A percentile compares a stretch with the other conserved stretches of the same genome.
Evolutionary conservation across 2,113 vertebrate genomes (phyloP).

Genomic region (Mystacornis crossleyi): DNA sequence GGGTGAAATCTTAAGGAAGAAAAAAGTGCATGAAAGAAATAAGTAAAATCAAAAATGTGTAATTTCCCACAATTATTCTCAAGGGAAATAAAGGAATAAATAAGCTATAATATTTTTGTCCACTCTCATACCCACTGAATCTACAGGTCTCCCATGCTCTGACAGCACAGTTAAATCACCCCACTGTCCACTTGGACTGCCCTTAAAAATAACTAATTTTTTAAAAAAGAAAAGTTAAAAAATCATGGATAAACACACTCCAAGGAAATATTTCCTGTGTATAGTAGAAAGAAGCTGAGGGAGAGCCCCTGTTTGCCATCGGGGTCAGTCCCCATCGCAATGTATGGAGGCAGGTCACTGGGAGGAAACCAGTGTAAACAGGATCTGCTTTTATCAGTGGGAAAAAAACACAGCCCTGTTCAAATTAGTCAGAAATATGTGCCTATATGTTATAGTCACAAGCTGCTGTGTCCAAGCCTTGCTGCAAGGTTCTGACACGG

Average conservation of each 20-base stretch:
- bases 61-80: background rate
- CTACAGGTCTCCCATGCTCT: background rate
- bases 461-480: background rate
- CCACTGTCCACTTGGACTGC: background rate
- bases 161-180: background rate
- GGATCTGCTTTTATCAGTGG: slow-evolving; percentile 26
- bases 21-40: background rate
- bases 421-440: background rate
- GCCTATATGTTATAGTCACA: background rate
- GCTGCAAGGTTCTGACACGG: background rate
- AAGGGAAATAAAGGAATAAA: background rate
- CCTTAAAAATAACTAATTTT: background rate
- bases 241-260: slow-evolving; percentile 5
- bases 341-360: background rate
- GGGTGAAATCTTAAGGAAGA: background rate
- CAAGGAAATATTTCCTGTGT: slow-evolving; percentile 60
- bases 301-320: background rate
- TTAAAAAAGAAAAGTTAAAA: background rate
- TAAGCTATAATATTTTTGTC: background rate
- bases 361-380: slow-evolving; percentile 27
- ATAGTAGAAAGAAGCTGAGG: background rate
- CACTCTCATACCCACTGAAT: background rate
- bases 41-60: background rate
- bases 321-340: background rate
- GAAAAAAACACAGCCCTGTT: background rate